A percentile compares a stretch with the other conserved stretches of the same genome.
phyloP scores from a whole-genome alignment of 1,140 invertebrate genomes.

The Dinothrombium tinctorium region DNA sequence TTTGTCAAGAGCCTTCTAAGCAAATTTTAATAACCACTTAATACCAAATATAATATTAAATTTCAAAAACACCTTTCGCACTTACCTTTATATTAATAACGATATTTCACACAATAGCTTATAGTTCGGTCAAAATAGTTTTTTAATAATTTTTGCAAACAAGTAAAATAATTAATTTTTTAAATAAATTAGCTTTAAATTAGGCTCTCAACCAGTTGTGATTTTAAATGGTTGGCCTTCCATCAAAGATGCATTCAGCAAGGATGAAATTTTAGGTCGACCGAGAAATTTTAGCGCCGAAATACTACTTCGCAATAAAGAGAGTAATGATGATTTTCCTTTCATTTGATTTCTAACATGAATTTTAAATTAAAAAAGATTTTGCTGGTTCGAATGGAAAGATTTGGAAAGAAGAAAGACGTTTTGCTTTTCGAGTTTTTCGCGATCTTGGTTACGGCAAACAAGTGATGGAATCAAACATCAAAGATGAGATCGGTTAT shows the following conservation, averaged over 20 bases:
- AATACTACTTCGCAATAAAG: not conserved
- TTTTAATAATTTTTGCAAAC: no score
- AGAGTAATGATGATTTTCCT: no score
- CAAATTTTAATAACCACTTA: no score
- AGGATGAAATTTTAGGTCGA: conserved; percentile 10
- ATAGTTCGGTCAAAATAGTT: no score
- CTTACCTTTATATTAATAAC: no score
- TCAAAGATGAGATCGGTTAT: conserved; percentile 12
- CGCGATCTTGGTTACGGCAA: conserved; percentile 46
- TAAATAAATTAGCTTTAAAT: conserved; percentile 8
- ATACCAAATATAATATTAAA: no score
- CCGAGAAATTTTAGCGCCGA: not conserved
- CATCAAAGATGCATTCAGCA: conserved; percentile 11
- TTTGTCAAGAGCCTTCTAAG: no score
- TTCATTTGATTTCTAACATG: no score
- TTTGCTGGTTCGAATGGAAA: conserved; percentile 22
- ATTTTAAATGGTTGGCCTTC: conserved; percentile 11
- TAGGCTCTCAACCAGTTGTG: conserved; percentile 11
- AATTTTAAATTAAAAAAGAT: no score
- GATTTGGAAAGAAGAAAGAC: conserved; percentile 43
- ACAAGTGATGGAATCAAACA: conserved; percentile 33
- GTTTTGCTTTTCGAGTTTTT: conserved; percentile 42
- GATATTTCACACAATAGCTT: no score
- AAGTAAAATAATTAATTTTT: no score
- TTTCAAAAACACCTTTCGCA: no score